phyloP scores from a whole-genome alignment of 2,888 invertebrate species.

The Hypomecis atomaria region DNA sequence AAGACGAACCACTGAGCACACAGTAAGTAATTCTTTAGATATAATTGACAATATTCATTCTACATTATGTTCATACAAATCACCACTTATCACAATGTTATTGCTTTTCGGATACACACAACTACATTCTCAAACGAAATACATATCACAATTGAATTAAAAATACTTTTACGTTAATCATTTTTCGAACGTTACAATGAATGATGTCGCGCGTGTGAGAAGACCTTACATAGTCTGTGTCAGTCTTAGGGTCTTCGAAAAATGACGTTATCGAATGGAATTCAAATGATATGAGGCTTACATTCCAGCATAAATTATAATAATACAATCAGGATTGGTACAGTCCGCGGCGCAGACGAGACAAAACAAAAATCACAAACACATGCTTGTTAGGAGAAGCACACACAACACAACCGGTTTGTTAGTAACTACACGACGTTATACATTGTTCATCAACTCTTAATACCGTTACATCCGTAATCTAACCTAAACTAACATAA shows the following conservation, averaged over 20 bases:
- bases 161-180: conserved; percentile 63
- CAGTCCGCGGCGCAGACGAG: conserved; percentile 49
- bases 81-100: conserved; percentile 80
- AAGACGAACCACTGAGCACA: conserved; percentile 51
- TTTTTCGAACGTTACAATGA: conserved; percentile 57
- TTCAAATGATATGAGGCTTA: conserved; percentile 57
- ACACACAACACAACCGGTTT: conserved; percentile 83
- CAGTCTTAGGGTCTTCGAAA: conserved; percentile 71
- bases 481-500: conserved; percentile 71
- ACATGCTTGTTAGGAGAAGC: conserved; percentile 83
- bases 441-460: conserved; percentile 78
- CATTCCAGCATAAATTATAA: conserved; percentile 84
- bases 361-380: conserved; percentile 71
- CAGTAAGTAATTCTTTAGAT: conserved; percentile 44
- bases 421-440: conserved; percentile 79
- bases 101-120: conserved; percentile 81
- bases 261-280: conserved; percentile 62
- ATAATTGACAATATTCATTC: conserved; percentile 78
- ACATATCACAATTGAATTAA: conserved; percentile 78
- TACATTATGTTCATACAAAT: conserved; percentile 65
- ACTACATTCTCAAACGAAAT: conserved; percentile 70
- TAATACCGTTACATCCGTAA: conserved; percentile 68
- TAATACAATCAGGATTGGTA: conserved; percentile 65
- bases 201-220: conserved; percentile 53
- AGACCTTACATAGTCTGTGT: conserved; percentile 61